Conservation (phyloP, 1,140 invertebrate species). For the Dendrolimus kikuchii region DNA sequence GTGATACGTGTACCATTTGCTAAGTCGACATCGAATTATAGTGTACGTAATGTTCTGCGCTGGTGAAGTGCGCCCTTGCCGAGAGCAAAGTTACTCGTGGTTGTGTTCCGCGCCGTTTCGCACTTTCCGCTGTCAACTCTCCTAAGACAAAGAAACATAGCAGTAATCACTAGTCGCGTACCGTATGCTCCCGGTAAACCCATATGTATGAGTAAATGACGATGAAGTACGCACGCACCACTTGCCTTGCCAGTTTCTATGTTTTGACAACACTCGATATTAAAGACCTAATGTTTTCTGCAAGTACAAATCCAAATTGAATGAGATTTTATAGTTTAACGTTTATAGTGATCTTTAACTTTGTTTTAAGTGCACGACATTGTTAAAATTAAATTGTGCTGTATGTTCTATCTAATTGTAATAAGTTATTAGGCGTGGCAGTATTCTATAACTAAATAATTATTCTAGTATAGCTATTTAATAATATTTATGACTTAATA, state of each 20-base stretch:
- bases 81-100: conserved; percentile 41
- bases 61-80: conserved; percentile 34
- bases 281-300: conserved; percentile 59
- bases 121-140: conserved; percentile 57
- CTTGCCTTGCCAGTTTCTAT: conserved; percentile 69
- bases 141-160: conserved; percentile 60
- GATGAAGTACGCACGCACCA: conserved; percentile 58
- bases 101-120: conserved; percentile 20
- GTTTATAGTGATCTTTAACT: conserved; percentile 63
- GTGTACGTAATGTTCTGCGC: too few species aligned
- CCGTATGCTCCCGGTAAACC: conserved; percentile 16
- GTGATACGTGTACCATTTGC: conserved; percentile 13
- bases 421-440: conserved; percentile 64
- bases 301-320: conserved; percentile 70
- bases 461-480: conserved; percentile 55
- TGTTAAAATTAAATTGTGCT: conserved; percentile 68
- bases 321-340: conserved; percentile 69
- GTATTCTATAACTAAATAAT: conserved; percentile 58
- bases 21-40: conserved; percentile 7
- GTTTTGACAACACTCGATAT: conserved; percentile 64
- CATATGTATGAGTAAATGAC: conserved; percentile 20
- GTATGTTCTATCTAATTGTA: conserved; percentile 68
- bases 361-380: conserved; percentile 67
- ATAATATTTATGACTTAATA: conserved; percentile 54
- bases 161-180: conserved; percentile 18